Base-by-base conservation (phyloP, 2,888 invertebrate genomes). In the Plebejus anna region DNA sequence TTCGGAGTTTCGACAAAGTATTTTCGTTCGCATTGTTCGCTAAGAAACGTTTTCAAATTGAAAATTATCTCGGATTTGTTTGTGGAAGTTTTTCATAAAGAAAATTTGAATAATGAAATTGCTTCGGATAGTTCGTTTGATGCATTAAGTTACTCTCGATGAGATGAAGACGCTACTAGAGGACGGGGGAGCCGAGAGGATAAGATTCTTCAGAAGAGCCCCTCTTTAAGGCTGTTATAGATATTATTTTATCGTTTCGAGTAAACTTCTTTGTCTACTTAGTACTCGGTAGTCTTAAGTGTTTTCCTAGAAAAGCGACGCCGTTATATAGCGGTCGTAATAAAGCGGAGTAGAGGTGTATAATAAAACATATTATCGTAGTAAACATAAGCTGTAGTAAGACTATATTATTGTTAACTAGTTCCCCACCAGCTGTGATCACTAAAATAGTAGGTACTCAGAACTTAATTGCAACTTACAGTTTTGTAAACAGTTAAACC, bases 401-500 rank as follows among this genome's bases (percentile, higher is more conserved):
- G 47, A 47, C 47, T 9, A 47, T 47, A 47, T 9, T 2, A 2
- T 47, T 22, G 22, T 22, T 47, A 9, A 6, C 38, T 38, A 38
- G 2, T 47, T 47, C 9, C 47, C 9, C 47, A 47, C 9, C 47
- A 42, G 9, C 9, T 42, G 7, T 4, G 51, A 51, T 13, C 28
- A 70, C 1, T n/a, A 13, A n/a, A 70, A 7, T 70, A 61, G 13
- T 13, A 66, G 22, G 22, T 22, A 22, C 22, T 22, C 32, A 4
- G 13, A 0, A 32, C 13, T n/a, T 5, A n/a, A 71, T n/a, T 38
- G n/a, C 38, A 16, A 16, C 16, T 38, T 9, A n/a, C 16, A 70
- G 38, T 38, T 70, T 70, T 38, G 38, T 70, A 38, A 70, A 70
- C 38, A 70, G 70, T 71, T 71, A 71, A 71, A 71, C 42, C 66